phyloP scores from a whole-genome alignment of 2,113 vertebrate genomes.

The Cacatua alba region DNA sequence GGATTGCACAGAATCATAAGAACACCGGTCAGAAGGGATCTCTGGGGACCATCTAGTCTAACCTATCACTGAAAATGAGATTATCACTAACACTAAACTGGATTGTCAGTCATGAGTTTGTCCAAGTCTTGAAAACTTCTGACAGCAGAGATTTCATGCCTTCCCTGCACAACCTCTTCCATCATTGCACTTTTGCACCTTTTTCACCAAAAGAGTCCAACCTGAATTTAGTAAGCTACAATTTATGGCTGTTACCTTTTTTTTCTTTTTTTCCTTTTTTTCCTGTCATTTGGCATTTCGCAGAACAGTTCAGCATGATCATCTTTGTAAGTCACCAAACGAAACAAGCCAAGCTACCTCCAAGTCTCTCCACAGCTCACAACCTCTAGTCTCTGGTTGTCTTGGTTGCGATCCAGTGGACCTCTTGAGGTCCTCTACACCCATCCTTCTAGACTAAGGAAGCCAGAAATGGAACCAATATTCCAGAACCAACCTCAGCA shows the following conservation, averaged over 20 bases:
- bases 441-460: not conserved
- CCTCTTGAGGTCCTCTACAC: not conserved
- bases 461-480: not conserved
- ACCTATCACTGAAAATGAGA: not conserved
- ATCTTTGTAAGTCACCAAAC: not conserved
- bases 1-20: not conserved
- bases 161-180: not conserved
- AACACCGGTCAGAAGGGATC: not conserved
- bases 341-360: not conserved
- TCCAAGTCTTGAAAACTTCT: not conserved
- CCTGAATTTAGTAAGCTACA: not conserved
- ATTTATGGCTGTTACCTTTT: not conserved
- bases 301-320: not conserved
- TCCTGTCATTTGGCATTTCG: not conserved
- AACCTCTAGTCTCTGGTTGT: not conserved
- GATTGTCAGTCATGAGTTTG: fast-evolving
- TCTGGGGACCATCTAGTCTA: not conserved
- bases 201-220: not conserved
- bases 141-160: not conserved
- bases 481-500: not conserved
- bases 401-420: not conserved
- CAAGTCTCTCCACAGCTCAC: not conserved
- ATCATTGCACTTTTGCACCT: not conserved
- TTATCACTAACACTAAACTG: not conserved
- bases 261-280: not conserved